Conservation (phyloP, 1,140 invertebrate species). For the Bathynomus jamesi region DNA sequence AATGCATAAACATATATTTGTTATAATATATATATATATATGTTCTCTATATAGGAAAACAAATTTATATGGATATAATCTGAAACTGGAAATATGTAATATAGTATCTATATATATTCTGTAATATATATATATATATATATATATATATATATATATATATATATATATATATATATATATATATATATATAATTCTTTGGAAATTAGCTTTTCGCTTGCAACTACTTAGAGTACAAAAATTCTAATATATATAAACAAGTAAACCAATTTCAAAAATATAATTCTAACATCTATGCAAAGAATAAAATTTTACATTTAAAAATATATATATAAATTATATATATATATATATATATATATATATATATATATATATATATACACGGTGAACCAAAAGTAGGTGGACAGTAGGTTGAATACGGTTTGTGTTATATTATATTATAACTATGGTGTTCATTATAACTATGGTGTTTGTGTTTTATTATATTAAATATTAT, state of each 20-base stretch:
- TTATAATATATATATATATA: neutral
- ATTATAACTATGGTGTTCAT: too few species aligned
- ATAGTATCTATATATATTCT: neutral
- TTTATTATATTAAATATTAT: too few species aligned
- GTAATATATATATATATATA: neutral
- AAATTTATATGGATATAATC: neutral
- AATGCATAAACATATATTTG: neutral
- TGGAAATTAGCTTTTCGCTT: neutral
- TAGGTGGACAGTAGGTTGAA: too few species aligned
- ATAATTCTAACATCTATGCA: neutral
- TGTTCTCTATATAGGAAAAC: neutral
- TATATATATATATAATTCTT: neutral
- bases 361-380: slow-evolving; percentile 3
- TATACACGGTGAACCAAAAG: neutral
- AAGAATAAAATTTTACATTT: neutral
- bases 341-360: slow-evolving; percentile 3
- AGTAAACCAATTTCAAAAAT: too few species aligned
- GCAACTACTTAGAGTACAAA: too few species aligned
- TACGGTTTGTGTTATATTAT: too few species aligned
- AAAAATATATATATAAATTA: neutral
- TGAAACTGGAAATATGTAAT: too few species aligned
- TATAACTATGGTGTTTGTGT: too few species aligned
- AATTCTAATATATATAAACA: too few species aligned
- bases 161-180: slow-evolving; percentile 3
- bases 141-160: slow-evolving; percentile 2